Conservation (phyloP, 2,888 invertebrate genomes). For the Andrena camellia region DNA sequence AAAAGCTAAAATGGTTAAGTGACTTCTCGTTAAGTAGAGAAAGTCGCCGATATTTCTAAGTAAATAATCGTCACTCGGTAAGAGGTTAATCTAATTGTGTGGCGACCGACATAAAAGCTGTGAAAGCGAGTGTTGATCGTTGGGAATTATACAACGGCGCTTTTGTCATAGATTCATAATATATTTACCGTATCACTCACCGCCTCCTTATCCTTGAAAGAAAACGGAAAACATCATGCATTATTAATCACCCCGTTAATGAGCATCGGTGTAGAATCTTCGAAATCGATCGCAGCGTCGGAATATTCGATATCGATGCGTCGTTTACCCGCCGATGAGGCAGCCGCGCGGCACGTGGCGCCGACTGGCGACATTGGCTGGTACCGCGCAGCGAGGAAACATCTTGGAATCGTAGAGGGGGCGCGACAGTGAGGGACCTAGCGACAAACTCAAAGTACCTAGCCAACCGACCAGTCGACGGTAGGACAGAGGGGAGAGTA, state of each 20-base stretch:
- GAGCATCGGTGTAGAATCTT: not conserved
- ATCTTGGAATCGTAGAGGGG: not conserved
- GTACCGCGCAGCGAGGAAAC: not conserved
- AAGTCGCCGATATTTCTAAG: constrained; percentile 18
- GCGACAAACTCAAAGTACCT: constrained; percentile 52
- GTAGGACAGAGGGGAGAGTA: constrained; percentile 9
- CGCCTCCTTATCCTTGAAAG: not conserved
- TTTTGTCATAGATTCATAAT: not conserved
- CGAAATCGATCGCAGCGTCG: not conserved
- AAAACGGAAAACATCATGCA: not conserved
- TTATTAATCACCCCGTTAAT: not conserved
- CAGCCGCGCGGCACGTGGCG: constrained; percentile 25
- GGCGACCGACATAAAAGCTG: not conserved
- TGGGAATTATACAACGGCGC: not conserved
- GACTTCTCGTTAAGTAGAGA: constrained; percentile 2
- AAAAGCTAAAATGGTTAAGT: not conserved
- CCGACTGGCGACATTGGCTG: not conserved
- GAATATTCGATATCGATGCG: constrained; percentile 32
- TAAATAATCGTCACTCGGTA: constrained; percentile 9
- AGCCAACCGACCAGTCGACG: not conserved
- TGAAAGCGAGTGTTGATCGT: constrained; percentile 18
- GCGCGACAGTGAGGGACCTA: constrained; percentile 1
- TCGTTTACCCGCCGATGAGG: constrained; percentile 24
- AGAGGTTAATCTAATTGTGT: constrained; percentile 18
- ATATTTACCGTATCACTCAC: not conserved